Evolutionary conservation across 35 echinoderm and acorn worm genomes (phyloP), one percentile per base, ranked within the genome.

Genomic region (Diadema setosum): DNA sequence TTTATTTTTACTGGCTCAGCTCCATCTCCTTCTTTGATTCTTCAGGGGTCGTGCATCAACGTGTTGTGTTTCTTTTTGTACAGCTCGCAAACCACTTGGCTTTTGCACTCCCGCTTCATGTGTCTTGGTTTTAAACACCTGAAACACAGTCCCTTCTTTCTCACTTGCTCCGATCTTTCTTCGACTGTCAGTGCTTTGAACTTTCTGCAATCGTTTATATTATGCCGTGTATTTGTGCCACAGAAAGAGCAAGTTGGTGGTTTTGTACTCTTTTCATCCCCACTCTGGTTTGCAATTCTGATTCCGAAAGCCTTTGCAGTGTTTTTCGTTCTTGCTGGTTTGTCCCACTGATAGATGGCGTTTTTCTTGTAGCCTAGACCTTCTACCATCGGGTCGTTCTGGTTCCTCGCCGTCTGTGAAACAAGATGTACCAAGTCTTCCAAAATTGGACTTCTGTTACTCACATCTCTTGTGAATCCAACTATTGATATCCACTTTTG

Each of bases 81-180:
- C 5, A 20, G 27, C 9, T 82, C 75, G 41, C 90, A 92, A 11
- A 17, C 27, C 21, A 43, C 12, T 42, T 92, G 35, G 15, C 37
- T 60, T 27, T 37, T 75, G 32, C 83, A 81, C 41, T 85, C 55
- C 46, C 44, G 58, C 24, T 37, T 41, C 17, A 80, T 11, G 36
- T 85, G 82, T 25, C 39, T 75, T 44, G 67, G 40, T 17, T 76
- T 39, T 25, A 81, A 29, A 26, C 89, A 91, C 8, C 67, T 45
- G 37, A 85, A 91, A 42, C 89, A 91, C 5, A 91, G 49, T 36
- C 82, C 43, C 45, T 85, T 75, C 30, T 25, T 56, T 44, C 40
- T 85, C 9, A 39, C 25, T 23, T 52, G 11, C 35, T 60, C 63
- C 41, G 74, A 5, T 85, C 82, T 84, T 24, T 91, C 70, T 25